Percentiles rank a stretch among this genome's conserved stretches.
Evolutionary conservation across 1,140 invertebrate species (phyloP).

Genomic region (Drosophila pandora): DNA sequence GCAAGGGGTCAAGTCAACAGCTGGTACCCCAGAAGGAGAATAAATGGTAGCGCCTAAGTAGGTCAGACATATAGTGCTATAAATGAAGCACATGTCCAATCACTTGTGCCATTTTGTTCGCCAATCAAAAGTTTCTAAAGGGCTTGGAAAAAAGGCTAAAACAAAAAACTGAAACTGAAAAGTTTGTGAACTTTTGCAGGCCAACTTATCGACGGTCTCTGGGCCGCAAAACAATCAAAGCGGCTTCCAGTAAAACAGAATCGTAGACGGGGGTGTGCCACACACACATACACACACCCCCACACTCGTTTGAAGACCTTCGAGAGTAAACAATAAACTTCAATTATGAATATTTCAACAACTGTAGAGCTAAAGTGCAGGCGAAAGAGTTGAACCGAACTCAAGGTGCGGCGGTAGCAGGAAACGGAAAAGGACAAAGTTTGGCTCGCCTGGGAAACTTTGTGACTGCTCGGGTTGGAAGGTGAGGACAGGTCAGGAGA

Average conservation of each 20-base stretch:
- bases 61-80: slow-evolving; percentile 18
- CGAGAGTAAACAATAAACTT: slow-evolving; percentile 72
- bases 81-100: slow-evolving; percentile 52
- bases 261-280: slow-evolving; percentile 33
- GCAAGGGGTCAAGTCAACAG: not conserved
- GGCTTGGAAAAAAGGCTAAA: slow-evolving; percentile 22
- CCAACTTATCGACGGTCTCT: slow-evolving; percentile 48
- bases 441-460: slow-evolving; percentile 58
- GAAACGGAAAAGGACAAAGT: slow-evolving; percentile 68
- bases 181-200: slow-evolving; percentile 45
- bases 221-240: slow-evolving; percentile 73
- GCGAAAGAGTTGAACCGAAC: slow-evolving; percentile 45
- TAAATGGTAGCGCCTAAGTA: not conserved
- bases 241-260: slow-evolving; percentile 25
- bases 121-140: slow-evolving; percentile 41
- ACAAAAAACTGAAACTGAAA: slow-evolving; percentile 32
- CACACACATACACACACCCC: slow-evolving; percentile 7
- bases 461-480: slow-evolving; percentile 46
- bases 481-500: slow-evolving; percentile 67
- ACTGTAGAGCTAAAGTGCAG: slow-evolving; percentile 29
- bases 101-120: slow-evolving; percentile 49
- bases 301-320: slow-evolving; percentile 7
- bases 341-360: slow-evolving; percentile 76
- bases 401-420: slow-evolving; percentile 27
- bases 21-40: slow-evolving; percentile 6